Percentiles rank a stretch among this genome's conserved stretches.
These are phyloP conservation scores for Melanchra persicariae DNA, from an alignment of 2,888 invertebrate genomes.

Conservation along the genomic window DNA sequence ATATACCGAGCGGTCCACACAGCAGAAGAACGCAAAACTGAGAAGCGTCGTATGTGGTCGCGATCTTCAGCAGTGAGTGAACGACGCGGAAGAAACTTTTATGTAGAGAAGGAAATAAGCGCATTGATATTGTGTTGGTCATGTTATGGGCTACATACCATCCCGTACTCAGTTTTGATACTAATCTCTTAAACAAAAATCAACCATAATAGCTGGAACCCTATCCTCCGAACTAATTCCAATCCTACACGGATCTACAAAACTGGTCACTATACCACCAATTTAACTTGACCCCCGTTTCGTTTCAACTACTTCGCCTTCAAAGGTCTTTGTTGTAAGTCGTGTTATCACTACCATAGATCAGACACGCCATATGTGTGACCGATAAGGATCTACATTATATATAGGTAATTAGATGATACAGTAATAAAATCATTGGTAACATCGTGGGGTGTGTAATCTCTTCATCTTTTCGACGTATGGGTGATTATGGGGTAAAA, in stretches of 20 bases:
- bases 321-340: constrained; percentile 55
- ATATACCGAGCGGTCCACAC: no score
- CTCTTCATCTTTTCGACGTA: constrained; percentile 71
- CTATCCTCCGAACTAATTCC: not conserved
- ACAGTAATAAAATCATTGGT: constrained; percentile 87
- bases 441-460: constrained; percentile 73
- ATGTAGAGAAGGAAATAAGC: no score
- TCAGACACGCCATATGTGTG: constrained; percentile 81
- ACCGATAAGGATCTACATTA: constrained; percentile 81
- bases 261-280: constrained; percentile 6
- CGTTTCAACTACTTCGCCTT: not conserved
- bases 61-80: no score
- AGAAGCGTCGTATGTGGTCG: no score
- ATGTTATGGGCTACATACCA: no score
- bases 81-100: no score
- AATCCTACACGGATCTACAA: not conserved
- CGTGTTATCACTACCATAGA: constrained; percentile 76
- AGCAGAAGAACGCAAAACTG: no score
- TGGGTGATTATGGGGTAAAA: constrained; percentile 57
- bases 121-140: no score
- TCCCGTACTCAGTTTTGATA: not conserved
- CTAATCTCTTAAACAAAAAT: not conserved
- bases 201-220: constrained; percentile 3
- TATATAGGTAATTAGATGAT: constrained; percentile 85
- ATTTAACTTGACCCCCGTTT: constrained; percentile 16